phyloP scores from a whole-genome alignment of 1,140 invertebrate species.

The Nymphalis io region DNA sequence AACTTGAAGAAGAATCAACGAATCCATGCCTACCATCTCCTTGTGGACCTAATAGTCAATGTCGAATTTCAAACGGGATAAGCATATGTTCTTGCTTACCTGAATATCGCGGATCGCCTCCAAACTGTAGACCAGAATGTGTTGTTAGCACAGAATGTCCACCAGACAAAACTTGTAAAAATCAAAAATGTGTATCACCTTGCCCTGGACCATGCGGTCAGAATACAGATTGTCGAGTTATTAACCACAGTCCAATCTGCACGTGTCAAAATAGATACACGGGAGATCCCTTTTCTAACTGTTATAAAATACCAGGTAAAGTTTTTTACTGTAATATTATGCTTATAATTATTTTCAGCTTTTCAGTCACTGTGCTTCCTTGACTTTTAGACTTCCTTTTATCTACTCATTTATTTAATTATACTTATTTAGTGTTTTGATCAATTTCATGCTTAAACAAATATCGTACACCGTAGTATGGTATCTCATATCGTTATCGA shows the following conservation, averaged over 20 bases:
- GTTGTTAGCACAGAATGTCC: conserved; percentile 89
- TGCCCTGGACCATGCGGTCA: conserved; percentile 90
- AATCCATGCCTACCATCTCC: conserved; percentile 85
- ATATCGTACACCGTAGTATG: no score
- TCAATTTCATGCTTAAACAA: no score
- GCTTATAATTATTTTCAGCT: conserved; percentile 81
- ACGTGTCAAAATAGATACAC: conserved; percentile 84
- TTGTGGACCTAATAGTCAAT: conserved; percentile 86
- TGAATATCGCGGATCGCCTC: conserved; percentile 84
- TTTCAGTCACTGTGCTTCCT: conserved; percentile 27
- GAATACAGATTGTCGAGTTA: conserved; percentile 87
- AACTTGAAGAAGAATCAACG: conserved; percentile 49
- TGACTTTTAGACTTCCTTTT: neutral
- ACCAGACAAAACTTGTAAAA: conserved; percentile 86
- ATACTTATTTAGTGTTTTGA: no score
- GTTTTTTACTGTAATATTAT: conserved; percentile 60
- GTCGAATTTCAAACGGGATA: conserved; percentile 80
- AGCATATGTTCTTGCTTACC: conserved; percentile 85
- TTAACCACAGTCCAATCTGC: conserved; percentile 89
- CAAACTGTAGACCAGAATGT: conserved; percentile 87
- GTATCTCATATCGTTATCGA: no score
- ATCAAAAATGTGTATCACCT: conserved; percentile 88
- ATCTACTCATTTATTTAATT: no score
- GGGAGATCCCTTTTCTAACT: conserved; percentile 86
- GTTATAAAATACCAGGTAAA: conserved; percentile 76